phyloP scores from a whole-genome alignment of 2,797 vertebrate genomes.

The Tachyglossus aculeatus region DNA sequence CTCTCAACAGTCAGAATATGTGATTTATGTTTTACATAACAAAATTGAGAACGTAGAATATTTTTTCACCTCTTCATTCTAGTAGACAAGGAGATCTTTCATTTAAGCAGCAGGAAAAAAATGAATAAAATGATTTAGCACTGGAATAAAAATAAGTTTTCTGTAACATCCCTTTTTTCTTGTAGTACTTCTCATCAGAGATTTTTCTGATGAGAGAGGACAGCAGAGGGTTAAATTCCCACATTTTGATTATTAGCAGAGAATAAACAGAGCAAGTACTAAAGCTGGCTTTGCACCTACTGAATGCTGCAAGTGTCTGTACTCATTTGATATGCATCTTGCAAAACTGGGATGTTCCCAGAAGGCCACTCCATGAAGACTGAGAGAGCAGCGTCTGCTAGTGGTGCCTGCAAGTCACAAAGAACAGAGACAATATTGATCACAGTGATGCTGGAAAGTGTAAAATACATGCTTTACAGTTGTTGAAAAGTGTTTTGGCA shows the following conservation, averaged over 20 bases:
- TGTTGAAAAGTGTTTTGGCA: background rate
- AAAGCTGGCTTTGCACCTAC: slow-evolving; percentile 99
- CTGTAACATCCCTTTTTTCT: background rate
- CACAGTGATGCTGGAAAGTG: slow-evolving; percentile 20
- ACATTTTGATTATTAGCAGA: slow-evolving; percentile 71
- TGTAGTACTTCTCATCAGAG: no score
- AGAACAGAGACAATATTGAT: slow-evolving; percentile 71
- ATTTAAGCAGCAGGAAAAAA: slow-evolving; percentile 22
- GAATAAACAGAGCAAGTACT: slow-evolving; percentile 86
- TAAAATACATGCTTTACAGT: background rate
- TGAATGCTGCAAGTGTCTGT: slow-evolving; percentile 99
- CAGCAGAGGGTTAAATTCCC: slow-evolving; percentile 54
- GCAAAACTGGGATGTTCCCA: slow-evolving; percentile 99
- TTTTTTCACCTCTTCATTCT: slow-evolving; percentile 19
- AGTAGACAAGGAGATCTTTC: slow-evolving; percentile 26
- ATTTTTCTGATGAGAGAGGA: slow-evolving; percentile 12
- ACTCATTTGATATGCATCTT: slow-evolving; percentile 99
- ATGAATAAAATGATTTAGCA: slow-evolving; percentile 25
- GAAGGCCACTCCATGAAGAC: slow-evolving; percentile 96
- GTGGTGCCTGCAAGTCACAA: slow-evolving; percentile 91
- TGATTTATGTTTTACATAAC: slow-evolving; percentile 5
- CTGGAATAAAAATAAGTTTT: slow-evolving; percentile 5
- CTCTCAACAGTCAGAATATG: slow-evolving; percentile 28
- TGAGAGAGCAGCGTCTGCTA: slow-evolving; percentile 99
- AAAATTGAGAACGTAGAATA: slow-evolving; percentile 31